Evolutionary conservation across 2,113 vertebrate genomes (phyloP).

Genomic region (Ictalurus furcatus): DNA sequence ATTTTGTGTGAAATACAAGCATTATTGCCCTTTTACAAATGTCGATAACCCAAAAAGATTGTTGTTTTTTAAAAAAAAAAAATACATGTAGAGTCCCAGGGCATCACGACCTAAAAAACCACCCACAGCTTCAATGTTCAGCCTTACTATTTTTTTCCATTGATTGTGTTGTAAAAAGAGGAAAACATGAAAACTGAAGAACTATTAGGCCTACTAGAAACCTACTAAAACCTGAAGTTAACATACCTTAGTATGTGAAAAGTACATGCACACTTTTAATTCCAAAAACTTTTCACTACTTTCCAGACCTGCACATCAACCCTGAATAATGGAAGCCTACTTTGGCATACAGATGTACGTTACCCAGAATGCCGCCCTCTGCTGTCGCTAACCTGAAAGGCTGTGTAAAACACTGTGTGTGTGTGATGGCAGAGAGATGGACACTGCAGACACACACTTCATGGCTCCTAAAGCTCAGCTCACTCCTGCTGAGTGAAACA

Average conservation of each 20-base stretch:
- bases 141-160: neutral
- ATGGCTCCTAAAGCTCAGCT: neutral
- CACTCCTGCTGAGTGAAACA: neutral
- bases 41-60: neutral
- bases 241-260: neutral
- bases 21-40: neutral
- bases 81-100: neutral
- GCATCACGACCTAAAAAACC: neutral
- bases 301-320: neutral
- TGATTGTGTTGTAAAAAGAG: neutral
- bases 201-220: neutral
- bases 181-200: neutral
- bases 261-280: neutral
- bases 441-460: neutral
- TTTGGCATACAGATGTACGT: neutral
- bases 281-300: neutral
- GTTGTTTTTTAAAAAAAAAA: neutral
- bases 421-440: neutral
- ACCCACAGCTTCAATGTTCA: neutral
- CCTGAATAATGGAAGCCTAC: neutral
- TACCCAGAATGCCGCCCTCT: neutral
- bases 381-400: neutral
- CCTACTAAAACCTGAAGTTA: neutral
- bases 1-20: neutral
- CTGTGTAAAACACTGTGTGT: neutral